Evolutionary conservation across 64 coral and sea anemone species (phyloP).

Genomic region (Montipora cactus): DNA sequence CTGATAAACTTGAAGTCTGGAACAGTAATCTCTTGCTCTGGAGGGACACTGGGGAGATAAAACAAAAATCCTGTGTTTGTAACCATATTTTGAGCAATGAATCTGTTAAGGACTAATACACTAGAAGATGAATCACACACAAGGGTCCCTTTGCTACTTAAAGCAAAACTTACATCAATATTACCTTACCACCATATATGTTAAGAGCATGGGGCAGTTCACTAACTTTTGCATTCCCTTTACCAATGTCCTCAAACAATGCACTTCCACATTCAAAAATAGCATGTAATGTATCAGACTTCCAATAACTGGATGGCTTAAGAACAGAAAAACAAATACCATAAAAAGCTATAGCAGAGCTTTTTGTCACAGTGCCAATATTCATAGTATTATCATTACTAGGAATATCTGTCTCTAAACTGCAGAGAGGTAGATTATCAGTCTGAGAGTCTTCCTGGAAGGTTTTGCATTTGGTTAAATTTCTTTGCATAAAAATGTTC

Average conservation of each 20-base stretch:
- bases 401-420: too few species aligned
- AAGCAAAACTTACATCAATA: constrained; percentile 6
- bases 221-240: too few species aligned
- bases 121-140: constrained; percentile 4
- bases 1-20: constrained; percentile 45
- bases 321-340: not conserved
- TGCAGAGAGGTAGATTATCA: too few species aligned
- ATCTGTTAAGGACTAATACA: constrained; percentile 4
- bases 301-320: too few species aligned
- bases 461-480: not conserved
- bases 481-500: too few species aligned
- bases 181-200: constrained; percentile 28
- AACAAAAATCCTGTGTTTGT: constrained; percentile 19
- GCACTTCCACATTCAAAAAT: constrained; percentile 1
- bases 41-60: not conserved
- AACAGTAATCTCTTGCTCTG: constrained; percentile 20
- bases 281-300: not conserved
- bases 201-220: not conserved
- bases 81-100: constrained; percentile 3
- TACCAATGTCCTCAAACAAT: constrained; percentile 4
- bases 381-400: too few species aligned
- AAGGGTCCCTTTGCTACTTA: not conserved
- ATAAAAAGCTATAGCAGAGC: too few species aligned
- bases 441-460: too few species aligned
- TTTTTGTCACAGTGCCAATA: too few species aligned